A percentile compares a stretch with the other conserved stretches of the same genome.
Conservation (phyloP, 1,140 invertebrate species). For the Maniola jurtina region DNA sequence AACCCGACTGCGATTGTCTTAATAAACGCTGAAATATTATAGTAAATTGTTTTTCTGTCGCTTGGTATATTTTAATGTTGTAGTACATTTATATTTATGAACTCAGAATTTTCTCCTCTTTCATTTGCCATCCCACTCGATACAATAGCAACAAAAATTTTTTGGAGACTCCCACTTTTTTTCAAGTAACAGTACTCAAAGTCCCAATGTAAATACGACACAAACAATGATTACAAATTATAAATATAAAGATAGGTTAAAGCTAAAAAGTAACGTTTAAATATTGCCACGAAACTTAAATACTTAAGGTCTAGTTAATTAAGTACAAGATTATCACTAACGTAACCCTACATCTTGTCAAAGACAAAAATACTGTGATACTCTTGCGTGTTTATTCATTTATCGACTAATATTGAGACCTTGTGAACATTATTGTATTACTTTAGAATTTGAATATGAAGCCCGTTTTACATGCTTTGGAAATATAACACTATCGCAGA, state of each 20-base stretch:
- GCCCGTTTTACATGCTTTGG: background rate
- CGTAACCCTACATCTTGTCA: conserved; percentile 37
- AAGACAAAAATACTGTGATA: conserved; percentile 48
- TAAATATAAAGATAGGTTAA: conserved; percentile 56
- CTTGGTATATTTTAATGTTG: no score
- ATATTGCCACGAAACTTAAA: conserved; percentile 48
- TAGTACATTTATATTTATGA: no score
- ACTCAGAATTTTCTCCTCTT: no score
- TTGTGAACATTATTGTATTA: conserved; percentile 12
- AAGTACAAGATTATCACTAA: conserved; percentile 52
- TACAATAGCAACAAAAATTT: no score
- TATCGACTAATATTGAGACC: conserved; percentile 37
- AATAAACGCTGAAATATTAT: no score
- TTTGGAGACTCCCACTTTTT: no score
- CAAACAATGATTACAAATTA: conserved; percentile 19
- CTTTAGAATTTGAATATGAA: background rate
- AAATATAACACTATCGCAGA: background rate
- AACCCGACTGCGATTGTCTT: no score
- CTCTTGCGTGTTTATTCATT: conserved; percentile 30
- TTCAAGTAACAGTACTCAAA: background rate
- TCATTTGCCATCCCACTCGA: no score
- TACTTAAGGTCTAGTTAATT: conserved; percentile 31
- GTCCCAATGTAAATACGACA: conserved; percentile 31
- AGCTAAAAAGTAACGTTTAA: conserved; percentile 57
- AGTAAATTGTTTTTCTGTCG: no score